Conservation (phyloP, 2,888 invertebrate species). For the Calliphora vomitoria region DNA sequence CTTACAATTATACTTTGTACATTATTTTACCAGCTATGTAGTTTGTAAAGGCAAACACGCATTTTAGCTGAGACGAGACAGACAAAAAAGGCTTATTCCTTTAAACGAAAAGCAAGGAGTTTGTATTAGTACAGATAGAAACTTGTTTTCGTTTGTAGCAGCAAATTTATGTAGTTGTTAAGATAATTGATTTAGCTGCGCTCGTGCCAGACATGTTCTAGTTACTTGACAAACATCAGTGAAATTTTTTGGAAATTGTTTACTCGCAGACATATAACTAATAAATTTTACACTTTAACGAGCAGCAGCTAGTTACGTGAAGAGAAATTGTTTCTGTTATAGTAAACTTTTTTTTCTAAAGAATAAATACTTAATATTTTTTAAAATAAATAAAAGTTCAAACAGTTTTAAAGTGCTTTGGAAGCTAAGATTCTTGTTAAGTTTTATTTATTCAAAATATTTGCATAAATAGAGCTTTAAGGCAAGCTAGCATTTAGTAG, state of each 20-base stretch:
- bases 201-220: neutral
- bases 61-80: neutral
- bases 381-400: too few species aligned
- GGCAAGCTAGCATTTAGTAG: too few species aligned
- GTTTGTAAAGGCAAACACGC: neutral
- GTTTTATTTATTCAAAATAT: too few species aligned
- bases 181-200: constrained; percentile 48
- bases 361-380: too few species aligned
- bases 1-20: too few species aligned
- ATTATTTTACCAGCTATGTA: too few species aligned
- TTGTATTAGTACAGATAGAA: too few species aligned
- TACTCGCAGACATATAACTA: neutral
- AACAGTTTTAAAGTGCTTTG: too few species aligned
- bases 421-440: too few species aligned
- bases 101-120: neutral
- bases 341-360: too few species aligned
- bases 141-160: constrained; percentile 15
- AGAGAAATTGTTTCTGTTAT: too few species aligned
- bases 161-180: constrained; percentile 39
- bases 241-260: constrained; percentile 6
- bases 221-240: constrained; percentile 15
- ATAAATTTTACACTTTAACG: neutral
- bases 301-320: neutral
- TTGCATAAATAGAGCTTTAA: too few species aligned
- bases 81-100: neutral